Base-by-base conservation (phyloP, 2,888 invertebrate species). In the Thereva nobilitata region DNA sequence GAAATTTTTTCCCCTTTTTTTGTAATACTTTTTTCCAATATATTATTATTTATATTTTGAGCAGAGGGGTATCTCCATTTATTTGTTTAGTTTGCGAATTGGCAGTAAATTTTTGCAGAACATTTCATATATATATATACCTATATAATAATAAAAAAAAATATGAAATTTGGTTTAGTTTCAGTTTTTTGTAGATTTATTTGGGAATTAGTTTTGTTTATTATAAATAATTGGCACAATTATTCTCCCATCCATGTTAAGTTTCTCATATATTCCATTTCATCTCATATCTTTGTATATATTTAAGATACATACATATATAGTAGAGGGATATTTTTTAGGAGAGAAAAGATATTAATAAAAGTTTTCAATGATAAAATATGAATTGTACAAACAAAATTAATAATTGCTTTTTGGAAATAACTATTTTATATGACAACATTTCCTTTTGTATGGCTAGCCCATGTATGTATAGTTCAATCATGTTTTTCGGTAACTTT, bases 141-240 rank as follows among this genome's bases (percentile, higher is more conserved):
- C 7, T 42, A 42, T 42, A 8, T 42, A 9, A 42, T 7, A 8
- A 42, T 42, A 4, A 8, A 8, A 8, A 8, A 7, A 3, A 4
- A 42, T 45, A 10, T 45, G 42, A 50, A 52, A 42, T 42, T 41
- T 52, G 34, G 52, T 34, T 63, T 52, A 34, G 38, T 23, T 59
- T 59, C 12, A 10, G 8, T 12, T 35, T 49, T 63, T 47, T 52
- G 50, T 23, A 23, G 23, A 23, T 23, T 23, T 23, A 23, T 23
- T 23, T 23, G 23, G 23, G 23, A 23, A 23, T 23, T 23, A 23
- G 23, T 23, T 23, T 23, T 23, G 52, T 50, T 63, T 50, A 7
- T 50, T 63, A 50, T 59, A 50, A 59, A 63, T 63, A 63, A 63
- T 63, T 63, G 63, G 63, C 63, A 41, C 63, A 50, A 59, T 35